Evolutionary conservation across 1,140 invertebrate genomes (phyloP), one percentile per base, ranked within the genome.

Genomic region (Eueides isabella): DNA sequence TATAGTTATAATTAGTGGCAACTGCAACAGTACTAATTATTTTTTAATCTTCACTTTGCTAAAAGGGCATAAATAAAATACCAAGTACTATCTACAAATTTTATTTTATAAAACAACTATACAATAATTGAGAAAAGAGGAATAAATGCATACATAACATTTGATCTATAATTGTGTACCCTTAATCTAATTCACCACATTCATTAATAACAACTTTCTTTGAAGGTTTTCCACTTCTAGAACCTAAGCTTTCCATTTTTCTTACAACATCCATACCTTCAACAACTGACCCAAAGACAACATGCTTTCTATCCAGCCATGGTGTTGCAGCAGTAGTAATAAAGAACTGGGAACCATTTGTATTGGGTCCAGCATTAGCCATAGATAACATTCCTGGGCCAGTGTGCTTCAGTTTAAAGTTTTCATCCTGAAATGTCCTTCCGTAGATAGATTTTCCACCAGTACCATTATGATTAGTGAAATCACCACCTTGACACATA

Each of bases 321-420:
- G 94, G 89, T 26, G 97, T 98, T 80, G 96, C 96, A 33, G 95
- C 94, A 61, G 97, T 97, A 64, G 96, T 97, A 48, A 98, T 94
- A 91, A 98, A 98, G 89, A 98, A 98, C 88, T 98, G 97, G n/a
- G 96, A 97, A 9, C 97, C 97, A 88, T 97, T 97, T 67, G 96
- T 97, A 86, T 97, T 95, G 2, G 96, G 94, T 7, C 97, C 97
- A 80, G 96, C 95, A 91, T 97, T 97, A 61, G 96, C 97, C 96
- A 97, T 97, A 1, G 96, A 97, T 70, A 97, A 84, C 64, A 95
- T 94, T 70, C 96, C 96, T 61, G 96, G 94, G 31, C 94, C 95
- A 71, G 96, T 96, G 89, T 98, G 97, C 86, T 95, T 96, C 72
- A 97, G 88, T 4, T 87, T 92, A 88, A 98, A 98, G 92, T 98